Evolutionary conservation across 37 sponge, comb jelly and placozoan species (phyloP), one percentile per base, ranked within the genome.

Genomic region (Dysidea cf. avara): DNA sequence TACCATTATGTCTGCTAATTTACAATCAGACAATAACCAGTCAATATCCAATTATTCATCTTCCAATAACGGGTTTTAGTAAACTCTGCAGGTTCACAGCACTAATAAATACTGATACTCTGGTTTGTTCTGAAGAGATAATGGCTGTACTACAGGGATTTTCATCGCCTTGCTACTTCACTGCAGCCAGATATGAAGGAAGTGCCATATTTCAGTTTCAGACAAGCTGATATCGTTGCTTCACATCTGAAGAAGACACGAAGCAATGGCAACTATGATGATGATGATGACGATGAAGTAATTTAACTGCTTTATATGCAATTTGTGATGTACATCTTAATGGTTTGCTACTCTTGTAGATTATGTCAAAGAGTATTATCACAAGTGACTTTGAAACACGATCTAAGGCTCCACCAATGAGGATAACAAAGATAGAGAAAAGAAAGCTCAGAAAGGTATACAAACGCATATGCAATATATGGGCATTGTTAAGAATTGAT

Each of bases 351-450:
- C 20, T 64, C 18, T 24, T 20, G n/a, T 25, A 71, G 59, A 11
- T 88, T 29, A 51, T 91, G 79, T 86, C 81, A 71, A 91, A 78
- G 69, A 77, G 79, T 53, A 66, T 91, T 18, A 52, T 91, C 38
- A 85, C 92, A 34, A 14, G 79, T 33, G 92, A 91, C 47, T 81
- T 91, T 55, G 87, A 78, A 58, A 68, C 60, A 75, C 77, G 74
- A 33, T 65, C 77, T n/a, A 22, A 25, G 7, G 87, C 64, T 5
- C 92, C 88, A 53, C 80, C 81, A 39, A 53, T 79, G 11, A 85
- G 47, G 61, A 25, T 63, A 52, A 85, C 61, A 50, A 81, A 81
- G 79, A 83, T 84, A 51, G 12, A 38, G 0, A 34, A 31, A 43
- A 17, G n/a, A 13, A 7, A 49, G 50, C 20, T 21, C 33, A 16